phyloP scores from a whole-genome alignment of 2,113 vertebrate species.

The Nymphicus hollandicus region DNA sequence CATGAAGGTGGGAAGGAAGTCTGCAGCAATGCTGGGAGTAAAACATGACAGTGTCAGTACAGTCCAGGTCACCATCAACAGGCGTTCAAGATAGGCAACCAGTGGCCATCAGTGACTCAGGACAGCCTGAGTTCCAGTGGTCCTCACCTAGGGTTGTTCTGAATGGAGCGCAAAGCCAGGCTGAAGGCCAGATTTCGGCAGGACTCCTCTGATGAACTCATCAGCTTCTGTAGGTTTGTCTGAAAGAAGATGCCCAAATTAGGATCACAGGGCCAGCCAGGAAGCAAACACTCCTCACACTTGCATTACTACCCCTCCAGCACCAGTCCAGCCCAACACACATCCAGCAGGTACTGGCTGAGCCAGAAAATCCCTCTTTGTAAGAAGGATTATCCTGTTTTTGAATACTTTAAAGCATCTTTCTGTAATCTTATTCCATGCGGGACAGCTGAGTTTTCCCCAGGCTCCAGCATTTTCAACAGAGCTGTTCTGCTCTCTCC shows the following conservation, averaged over 20 bases:
- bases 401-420: neutral
- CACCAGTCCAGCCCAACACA: neutral
- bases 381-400: neutral
- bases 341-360: neutral
- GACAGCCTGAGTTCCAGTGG: neutral
- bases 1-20: conserved; percentile 97
- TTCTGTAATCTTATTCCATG: neutral
- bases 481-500: neutral
- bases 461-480: neutral
- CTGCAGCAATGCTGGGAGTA: conserved; percentile 82
- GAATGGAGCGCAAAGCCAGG: conserved; percentile 91
- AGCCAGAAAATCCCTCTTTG: neutral
- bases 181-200: conserved; percentile 92
- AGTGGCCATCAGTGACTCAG: neutral
- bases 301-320: neutral
- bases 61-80: neutral
- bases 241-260: conserved; percentile 33
- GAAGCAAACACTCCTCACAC: neutral
- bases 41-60: neutral
- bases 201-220: conserved; percentile 90
- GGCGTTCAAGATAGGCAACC: neutral
- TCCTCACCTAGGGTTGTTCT: conserved; percentile 90
- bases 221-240: conserved; percentile 93
- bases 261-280: neutral
- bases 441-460: neutral